Conservation (phyloP, 1,140 invertebrate species). For the Neoseiulus cucumeris region DNA sequence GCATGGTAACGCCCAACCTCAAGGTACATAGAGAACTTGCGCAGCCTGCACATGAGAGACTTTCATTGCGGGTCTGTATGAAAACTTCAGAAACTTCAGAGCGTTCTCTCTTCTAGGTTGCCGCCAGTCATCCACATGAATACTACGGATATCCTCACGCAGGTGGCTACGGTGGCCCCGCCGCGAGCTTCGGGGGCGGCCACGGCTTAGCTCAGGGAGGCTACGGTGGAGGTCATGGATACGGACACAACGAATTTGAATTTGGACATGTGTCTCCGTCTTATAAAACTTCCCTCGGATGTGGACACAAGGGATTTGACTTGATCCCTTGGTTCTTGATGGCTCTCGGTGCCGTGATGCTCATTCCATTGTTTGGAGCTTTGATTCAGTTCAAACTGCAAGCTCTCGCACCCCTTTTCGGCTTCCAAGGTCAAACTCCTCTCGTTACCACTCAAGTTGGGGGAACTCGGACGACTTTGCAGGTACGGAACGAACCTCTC, state of each 20-base stretch:
- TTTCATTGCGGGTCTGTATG: too few species aligned
- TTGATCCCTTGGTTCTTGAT: background rate
- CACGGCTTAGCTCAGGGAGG: background rate
- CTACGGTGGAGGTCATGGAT: background rate
- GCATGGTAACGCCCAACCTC: background rate
- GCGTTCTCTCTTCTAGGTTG: background rate
- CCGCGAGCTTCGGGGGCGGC: background rate
- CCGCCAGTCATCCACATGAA: background rate
- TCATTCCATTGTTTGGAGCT: background rate
- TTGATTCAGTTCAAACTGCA: background rate
- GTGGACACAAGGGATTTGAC: background rate
- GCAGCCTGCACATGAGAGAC: too few species aligned
- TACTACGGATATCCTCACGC: constrained; percentile 1
- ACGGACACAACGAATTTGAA: constrained; percentile 1
- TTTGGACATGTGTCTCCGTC: constrained; percentile 1
- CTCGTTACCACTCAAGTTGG: background rate
- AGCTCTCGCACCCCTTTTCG: constrained; percentile 1
- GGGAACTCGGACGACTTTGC: background rate
- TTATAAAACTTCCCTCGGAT: background rate
- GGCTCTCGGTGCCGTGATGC: background rate
- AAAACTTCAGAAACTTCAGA: too few species aligned
- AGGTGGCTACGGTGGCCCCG: background rate
- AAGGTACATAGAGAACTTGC: background rate
- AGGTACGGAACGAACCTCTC: background rate
- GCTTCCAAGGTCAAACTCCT: constrained; percentile 8